Evolutionary conservation across 2,888 invertebrate genomes (phyloP).

Genomic region (Orthonevra nobilis): DNA sequence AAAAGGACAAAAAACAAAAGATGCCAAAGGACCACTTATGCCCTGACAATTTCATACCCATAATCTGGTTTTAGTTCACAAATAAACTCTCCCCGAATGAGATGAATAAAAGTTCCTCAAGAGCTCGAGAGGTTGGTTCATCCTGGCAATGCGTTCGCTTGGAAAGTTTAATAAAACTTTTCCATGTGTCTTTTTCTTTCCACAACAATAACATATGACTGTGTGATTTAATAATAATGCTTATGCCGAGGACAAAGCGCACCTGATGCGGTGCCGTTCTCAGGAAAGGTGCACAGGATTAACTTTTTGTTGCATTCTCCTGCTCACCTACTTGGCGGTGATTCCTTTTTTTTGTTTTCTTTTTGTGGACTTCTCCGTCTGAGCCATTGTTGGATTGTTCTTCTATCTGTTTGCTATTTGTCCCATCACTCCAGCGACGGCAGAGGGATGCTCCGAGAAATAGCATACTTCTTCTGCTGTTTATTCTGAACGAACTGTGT

Average conservation of each 20-base stretch:
- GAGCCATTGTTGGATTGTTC: slow-evolving; percentile 40
- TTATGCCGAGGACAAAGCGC: slow-evolving; percentile 27
- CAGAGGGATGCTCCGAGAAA: slow-evolving; percentile 3
- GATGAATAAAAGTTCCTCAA: slow-evolving; percentile 25
- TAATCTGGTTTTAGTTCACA: slow-evolving; percentile 48
- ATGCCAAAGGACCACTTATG: slow-evolving; percentile 30
- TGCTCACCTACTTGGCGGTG: background rate
- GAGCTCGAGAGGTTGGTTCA: slow-evolving; percentile 22
- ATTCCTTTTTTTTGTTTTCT: slow-evolving; percentile 37
- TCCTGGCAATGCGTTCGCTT: slow-evolving; percentile 41
- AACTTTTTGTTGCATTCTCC: slow-evolving; percentile 43
- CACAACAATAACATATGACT: slow-evolving; percentile 41
- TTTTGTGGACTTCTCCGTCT: slow-evolving; percentile 40
- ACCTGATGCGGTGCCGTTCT: background rate
- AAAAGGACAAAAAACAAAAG: slow-evolving; percentile 18
- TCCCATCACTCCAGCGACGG: slow-evolving; percentile 34
- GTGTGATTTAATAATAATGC: slow-evolving; percentile 65
- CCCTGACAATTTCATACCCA: slow-evolving; percentile 43
- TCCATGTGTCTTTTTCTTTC: slow-evolving; percentile 31
- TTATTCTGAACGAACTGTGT: background rate
- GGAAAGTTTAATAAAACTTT: slow-evolving; percentile 63
- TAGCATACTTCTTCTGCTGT: background rate
- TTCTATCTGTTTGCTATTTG: too few species aligned
- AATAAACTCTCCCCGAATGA: slow-evolving; percentile 29
- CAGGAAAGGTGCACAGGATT: slow-evolving; percentile 5